Conservation (phyloP, 1,140 invertebrate genomes). For the Hydropsyche tenuis region DNA sequence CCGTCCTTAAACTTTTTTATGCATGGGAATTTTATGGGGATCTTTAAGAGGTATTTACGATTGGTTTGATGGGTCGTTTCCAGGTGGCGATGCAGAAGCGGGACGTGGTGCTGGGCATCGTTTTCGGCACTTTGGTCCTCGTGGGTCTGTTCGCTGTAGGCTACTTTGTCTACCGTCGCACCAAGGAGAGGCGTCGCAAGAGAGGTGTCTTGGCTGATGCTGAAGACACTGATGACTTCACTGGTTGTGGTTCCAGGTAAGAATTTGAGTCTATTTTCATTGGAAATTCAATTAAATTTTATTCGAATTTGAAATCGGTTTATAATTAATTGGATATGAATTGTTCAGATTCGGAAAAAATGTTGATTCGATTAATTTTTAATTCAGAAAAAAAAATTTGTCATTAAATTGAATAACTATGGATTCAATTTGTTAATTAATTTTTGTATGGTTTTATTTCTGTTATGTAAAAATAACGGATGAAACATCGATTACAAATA, state of each 20-base stretch:
- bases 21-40: neutral
- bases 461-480: too few relatives aligned
- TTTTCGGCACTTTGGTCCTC: conserved; percentile 59
- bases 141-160: conserved; percentile 58
- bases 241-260: conserved; percentile 40
- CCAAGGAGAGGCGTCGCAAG: conserved; percentile 56
- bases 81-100: conserved; percentile 62
- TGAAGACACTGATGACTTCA: conserved; percentile 47
- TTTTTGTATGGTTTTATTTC: too few relatives aligned
- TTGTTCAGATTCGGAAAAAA: too few relatives aligned
- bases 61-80: conserved; percentile 15
- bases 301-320: too few relatives aligned
- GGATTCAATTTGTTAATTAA: too few relatives aligned
- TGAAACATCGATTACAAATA: too few relatives aligned
- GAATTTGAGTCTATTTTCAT: neutral
- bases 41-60: neutral
- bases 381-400: too few relatives aligned
- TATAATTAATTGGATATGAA: too few relatives aligned
- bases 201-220: conserved; percentile 55
- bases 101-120: conserved; percentile 61
- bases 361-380: too few relatives aligned
- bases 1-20: neutral
- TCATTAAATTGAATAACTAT: too few relatives aligned
- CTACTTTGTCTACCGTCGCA: conserved; percentile 58
- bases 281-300: too few relatives aligned